Conservation (phyloP, 2,888 invertebrate genomes). For the Apamea epomidion region DNA sequence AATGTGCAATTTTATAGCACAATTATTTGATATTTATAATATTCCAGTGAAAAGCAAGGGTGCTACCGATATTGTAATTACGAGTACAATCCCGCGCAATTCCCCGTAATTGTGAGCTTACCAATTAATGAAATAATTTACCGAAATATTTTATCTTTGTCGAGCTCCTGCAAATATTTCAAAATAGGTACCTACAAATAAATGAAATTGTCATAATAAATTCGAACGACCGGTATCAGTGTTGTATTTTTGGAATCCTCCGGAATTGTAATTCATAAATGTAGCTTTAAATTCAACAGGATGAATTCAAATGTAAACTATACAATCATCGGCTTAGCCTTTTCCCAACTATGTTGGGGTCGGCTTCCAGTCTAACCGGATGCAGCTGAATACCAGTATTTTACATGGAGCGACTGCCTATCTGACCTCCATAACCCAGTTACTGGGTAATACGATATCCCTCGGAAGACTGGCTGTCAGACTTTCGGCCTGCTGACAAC, state of each 20-base stretch:
- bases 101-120: constrained; percentile 14
- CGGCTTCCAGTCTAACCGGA: too few relatives aligned
- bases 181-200: background rate
- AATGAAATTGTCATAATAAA: constrained; percentile 7
- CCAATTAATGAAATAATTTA: background rate
- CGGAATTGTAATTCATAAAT: background rate
- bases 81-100: background rate
- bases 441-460: too few relatives aligned
- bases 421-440: too few relatives aligned
- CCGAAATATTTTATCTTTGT: background rate
- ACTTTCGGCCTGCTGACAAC: too few relatives aligned
- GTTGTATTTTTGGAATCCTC: background rate
- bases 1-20: constrained; percentile 23
- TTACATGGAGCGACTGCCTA: too few relatives aligned
- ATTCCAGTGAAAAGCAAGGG: background rate
- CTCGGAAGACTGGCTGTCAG: too few relatives aligned
- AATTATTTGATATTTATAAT: constrained; percentile 21
- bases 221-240: background rate
- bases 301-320: background rate
- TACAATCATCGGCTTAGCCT: too few relatives aligned
- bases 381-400: too few relatives aligned
- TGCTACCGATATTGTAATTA: constrained; percentile 22
- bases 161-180: background rate
- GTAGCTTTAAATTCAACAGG: background rate
- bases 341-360: too few relatives aligned